These are phyloP conservation scores for Cryptocephalus primarius DNA, from an alignment of 2,888 invertebrate species.

Conservation along the genomic window DNA sequence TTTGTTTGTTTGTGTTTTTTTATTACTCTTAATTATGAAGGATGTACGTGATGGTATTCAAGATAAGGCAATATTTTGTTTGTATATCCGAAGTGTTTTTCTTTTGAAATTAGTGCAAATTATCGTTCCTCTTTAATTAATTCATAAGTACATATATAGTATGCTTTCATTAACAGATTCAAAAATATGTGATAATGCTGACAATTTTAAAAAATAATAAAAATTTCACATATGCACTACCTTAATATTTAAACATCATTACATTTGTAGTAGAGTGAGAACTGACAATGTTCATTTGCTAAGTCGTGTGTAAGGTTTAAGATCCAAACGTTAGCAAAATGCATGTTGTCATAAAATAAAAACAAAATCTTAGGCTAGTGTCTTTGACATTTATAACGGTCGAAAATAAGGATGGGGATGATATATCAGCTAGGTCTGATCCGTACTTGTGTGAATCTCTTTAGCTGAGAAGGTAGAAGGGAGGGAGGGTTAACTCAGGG, in stretches of 20 bases:
- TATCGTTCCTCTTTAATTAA: too few relatives aligned
- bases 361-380: slow-evolving; percentile 1
- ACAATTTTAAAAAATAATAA: slow-evolving; percentile 25
- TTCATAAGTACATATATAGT: slow-evolving; percentile 1
- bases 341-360: not conserved
- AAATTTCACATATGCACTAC: slow-evolving; percentile 25
- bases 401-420: not conserved
- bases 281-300: too few relatives aligned
- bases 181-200: slow-evolving; percentile 26
- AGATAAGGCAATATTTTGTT: too few relatives aligned
- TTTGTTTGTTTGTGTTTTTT: too few relatives aligned
- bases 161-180: slow-evolving; percentile 21
- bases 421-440: slow-evolving; percentile 5
- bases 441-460: slow-evolving; percentile 20
- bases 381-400: slow-evolving; percentile 1
- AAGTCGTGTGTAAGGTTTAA: too few relatives aligned
- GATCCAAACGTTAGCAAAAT: too few relatives aligned
- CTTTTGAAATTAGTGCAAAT: too few relatives aligned
- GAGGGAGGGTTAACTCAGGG: slow-evolving; percentile 40
- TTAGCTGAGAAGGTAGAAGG: not conserved
- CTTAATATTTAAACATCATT: slow-evolving; percentile 13
- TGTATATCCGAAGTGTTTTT: too few relatives aligned
- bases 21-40: too few relatives aligned
- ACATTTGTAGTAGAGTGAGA: slow-evolving; percentile 16
- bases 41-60: too few relatives aligned